phyloP scores from a whole-genome alignment of 2,113 vertebrate species.

The Brevimyrus niger region DNA sequence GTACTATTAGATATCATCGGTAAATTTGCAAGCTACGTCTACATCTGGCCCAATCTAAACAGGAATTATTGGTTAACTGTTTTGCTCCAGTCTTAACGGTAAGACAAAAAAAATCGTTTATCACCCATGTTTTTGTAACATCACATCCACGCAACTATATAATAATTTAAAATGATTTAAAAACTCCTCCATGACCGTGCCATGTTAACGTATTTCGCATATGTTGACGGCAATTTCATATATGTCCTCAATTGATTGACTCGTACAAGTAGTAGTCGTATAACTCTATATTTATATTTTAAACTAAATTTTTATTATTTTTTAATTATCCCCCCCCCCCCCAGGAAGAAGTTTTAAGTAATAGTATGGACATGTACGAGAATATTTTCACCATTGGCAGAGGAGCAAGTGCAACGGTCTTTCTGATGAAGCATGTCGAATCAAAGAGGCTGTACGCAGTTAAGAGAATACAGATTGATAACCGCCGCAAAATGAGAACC shows the following conservation, averaged over 20 bases:
- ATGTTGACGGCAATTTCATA: not conserved
- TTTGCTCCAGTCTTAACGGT: not conserved
- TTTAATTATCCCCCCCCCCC: not conserved
- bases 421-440: slow-evolving; percentile 58
- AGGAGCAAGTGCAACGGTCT: slow-evolving; percentile 63
- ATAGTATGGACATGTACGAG: slow-evolving; percentile 60
- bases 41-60: not conserved
- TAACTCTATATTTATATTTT: not conserved
- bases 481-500: slow-evolving; percentile 36
- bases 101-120: not conserved
- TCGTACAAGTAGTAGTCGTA: not conserved
- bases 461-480: slow-evolving; percentile 57
- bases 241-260: not conserved
- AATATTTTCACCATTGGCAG: slow-evolving; percentile 54
- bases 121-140: not conserved
- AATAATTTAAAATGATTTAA: not conserved
- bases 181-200: not conserved
- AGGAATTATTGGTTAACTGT: not conserved
- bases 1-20: not conserved
- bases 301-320: not conserved
- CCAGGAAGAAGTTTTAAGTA: not conserved
- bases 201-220: not conserved
- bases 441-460: slow-evolving; percentile 53
- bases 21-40: not conserved
- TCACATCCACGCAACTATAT: not conserved